Evolutionary conservation across 1,140 invertebrate genomes (phyloP).

Genomic region (Papilio machaon): DNA sequence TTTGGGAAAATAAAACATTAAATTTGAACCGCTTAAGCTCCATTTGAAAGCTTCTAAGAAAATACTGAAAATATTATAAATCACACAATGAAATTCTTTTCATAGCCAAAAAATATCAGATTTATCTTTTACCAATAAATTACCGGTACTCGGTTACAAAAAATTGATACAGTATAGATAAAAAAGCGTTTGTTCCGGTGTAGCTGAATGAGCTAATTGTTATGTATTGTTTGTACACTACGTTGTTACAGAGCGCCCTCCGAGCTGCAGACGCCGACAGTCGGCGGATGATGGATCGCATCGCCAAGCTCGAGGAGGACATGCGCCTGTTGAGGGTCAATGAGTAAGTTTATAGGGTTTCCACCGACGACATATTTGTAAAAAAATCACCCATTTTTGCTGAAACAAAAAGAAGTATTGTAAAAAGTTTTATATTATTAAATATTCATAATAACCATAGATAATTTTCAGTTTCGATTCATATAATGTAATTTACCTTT

Average conservation of each 20-base stretch:
- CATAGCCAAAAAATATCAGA: neutral
- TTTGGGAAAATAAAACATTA: too few species aligned
- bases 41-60: too few species aligned
- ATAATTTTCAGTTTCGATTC: neutral
- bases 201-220: slow-evolving; percentile 39
- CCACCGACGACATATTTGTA: neutral
- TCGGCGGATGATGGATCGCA: slow-evolving; percentile 77
- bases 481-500: slow-evolving; percentile 23
- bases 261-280: slow-evolving; percentile 74
- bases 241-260: slow-evolving; percentile 72
- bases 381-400: neutral
- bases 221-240: slow-evolving; percentile 17
- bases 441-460: too few species aligned
- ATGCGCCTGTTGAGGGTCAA: slow-evolving; percentile 65
- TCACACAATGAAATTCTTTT: neutral
- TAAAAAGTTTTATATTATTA: too few species aligned
- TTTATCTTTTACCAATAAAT: slow-evolving; percentile 6
- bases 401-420: too few species aligned
- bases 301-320: slow-evolving; percentile 76
- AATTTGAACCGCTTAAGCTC: too few species aligned
- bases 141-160: neutral
- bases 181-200: slow-evolving; percentile 32
- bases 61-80: too few species aligned
- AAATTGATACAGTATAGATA: slow-evolving; percentile 12
- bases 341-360: slow-evolving; percentile 53